phyloP scores from a whole-genome alignment of 2,888 invertebrate species.

The Nycteola revayana region DNA sequence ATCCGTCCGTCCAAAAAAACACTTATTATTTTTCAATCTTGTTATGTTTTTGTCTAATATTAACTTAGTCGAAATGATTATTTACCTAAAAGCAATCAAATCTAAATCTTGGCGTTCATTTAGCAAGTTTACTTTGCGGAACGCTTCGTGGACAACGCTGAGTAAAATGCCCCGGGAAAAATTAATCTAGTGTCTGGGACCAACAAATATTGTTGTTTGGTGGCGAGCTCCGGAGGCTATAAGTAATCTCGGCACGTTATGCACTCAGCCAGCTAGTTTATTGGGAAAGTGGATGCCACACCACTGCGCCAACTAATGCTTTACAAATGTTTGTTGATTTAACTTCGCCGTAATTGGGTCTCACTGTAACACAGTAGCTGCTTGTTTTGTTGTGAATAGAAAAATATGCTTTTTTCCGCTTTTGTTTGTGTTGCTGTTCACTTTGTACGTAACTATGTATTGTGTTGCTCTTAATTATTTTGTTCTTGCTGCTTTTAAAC shows the following conservation, averaged over 20 bases:
- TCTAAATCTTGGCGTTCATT: conserved; percentile 27
- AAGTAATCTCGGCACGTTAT: conserved; percentile 76
- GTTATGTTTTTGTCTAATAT: conserved; percentile 5
- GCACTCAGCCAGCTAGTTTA: conserved; percentile 66
- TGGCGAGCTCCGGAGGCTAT: conserved; percentile 57
- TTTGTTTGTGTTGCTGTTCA: too few species aligned
- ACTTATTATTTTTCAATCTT: too few species aligned
- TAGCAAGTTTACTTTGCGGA: conserved; percentile 24
- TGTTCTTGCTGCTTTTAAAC: too few species aligned
- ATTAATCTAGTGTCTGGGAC: conserved; percentile 71
- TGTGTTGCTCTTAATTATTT: too few species aligned
- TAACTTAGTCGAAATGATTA: conserved; percentile 11
- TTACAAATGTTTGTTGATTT: conserved; percentile 37
- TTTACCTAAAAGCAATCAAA: conserved; percentile 15
- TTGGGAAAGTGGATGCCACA: conserved; percentile 63
- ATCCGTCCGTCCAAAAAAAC: too few species aligned
- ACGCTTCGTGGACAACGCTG: conserved; percentile 40
- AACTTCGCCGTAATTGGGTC: conserved; percentile 25
- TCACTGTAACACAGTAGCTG: neutral
- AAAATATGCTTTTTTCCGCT: too few species aligned
- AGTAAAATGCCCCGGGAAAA: conserved; percentile 68
- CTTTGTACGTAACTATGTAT: too few species aligned
- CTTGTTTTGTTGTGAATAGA: too few species aligned
- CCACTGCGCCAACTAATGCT: conserved; percentile 43
- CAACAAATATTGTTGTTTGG: conserved; percentile 77